Percentiles rank a stretch among this genome's conserved stretches.
Evolutionary conservation across 1,140 invertebrate genomes (phyloP).

Genomic region (Drosophila baimaii): DNA sequence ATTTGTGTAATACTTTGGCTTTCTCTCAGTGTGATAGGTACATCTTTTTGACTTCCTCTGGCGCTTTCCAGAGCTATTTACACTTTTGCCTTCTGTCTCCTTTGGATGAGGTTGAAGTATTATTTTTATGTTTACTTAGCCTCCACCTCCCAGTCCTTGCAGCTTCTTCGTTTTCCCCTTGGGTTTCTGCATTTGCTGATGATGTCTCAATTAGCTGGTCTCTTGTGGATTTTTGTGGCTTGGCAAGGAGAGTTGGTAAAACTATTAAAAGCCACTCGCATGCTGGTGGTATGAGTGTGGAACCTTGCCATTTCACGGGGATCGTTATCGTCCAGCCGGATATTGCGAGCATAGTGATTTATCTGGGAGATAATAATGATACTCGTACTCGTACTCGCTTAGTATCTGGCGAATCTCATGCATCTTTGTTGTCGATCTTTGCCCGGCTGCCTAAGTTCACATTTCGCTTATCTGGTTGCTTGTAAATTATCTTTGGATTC

Average conservation of each 20-base stretch:
- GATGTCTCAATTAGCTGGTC: conserved; percentile 77
- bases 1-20: not conserved
- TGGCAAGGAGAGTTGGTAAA: conserved; percentile 28
- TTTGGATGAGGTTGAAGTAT: conserved; percentile 36
- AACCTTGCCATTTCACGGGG: conserved; percentile 41
- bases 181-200: conserved; percentile 30
- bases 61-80: conserved; percentile 67
- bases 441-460: conserved; percentile 14
- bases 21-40: conserved; percentile 19
- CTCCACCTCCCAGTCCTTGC: conserved; percentile 17
- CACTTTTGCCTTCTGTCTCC: conserved; percentile 62
- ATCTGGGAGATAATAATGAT: conserved; percentile 49
- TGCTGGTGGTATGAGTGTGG: conserved; percentile 3
- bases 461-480: conserved; percentile 34
- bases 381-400: not conserved
- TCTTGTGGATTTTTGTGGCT: conserved; percentile 69
- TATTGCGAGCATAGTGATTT: conserved; percentile 53
- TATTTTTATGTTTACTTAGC: conserved; percentile 54
- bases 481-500: conserved; percentile 42
- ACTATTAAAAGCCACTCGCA: conserved; percentile 34
- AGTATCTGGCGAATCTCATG: conserved; percentile 23
- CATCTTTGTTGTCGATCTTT: conserved; percentile 22
- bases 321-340: conserved; percentile 49
- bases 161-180: not conserved
- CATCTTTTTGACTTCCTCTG: conserved; percentile 53